phyloP scores from a whole-genome alignment of 53 echinoderm and acorn worm species.

The Hippasteria phrygiana region DNA sequence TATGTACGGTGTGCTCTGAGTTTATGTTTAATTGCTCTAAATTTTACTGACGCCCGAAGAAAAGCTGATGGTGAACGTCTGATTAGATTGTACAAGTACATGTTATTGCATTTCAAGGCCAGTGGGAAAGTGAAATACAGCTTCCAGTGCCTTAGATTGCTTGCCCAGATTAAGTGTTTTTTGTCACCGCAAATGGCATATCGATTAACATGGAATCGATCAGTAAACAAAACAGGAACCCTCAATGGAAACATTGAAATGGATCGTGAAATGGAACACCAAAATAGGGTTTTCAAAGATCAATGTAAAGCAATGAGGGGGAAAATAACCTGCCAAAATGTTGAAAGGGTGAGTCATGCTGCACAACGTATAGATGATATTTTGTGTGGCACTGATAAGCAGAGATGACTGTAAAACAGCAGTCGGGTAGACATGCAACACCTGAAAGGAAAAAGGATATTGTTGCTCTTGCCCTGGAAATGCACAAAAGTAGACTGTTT shows the following conservation, averaged over 20 bases:
- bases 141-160: slow-evolving; percentile 67
- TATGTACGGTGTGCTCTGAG: slow-evolving; percentile 66
- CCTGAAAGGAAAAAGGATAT: slow-evolving; percentile 51
- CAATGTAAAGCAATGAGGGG: slow-evolving; percentile 66
- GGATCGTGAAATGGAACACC: slow-evolving; percentile 68
- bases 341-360: slow-evolving; percentile 67
- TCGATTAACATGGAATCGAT: slow-evolving; percentile 74
- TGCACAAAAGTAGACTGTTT: slow-evolving; percentile 1
- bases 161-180: slow-evolving; percentile 71
- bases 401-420: background rate
- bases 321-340: slow-evolving; percentile 59
- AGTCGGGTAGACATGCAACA: slow-evolving; percentile 37
- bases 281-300: slow-evolving; percentile 67
- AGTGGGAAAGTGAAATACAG: slow-evolving; percentile 52
- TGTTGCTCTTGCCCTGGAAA: slow-evolving; percentile 57
- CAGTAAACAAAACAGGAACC: slow-evolving; percentile 64
- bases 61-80: slow-evolving; percentile 60
- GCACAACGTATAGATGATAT: slow-evolving; percentile 48
- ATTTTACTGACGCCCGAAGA: slow-evolving; percentile 68
- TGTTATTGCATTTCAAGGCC: slow-evolving; percentile 73
- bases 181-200: slow-evolving; percentile 65
- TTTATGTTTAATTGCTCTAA: slow-evolving; percentile 57
- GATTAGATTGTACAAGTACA: slow-evolving; percentile 62
- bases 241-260: slow-evolving; percentile 61
- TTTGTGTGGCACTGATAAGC: slow-evolving; percentile 23